Percentiles rank a stretch among this genome's conserved stretches.
Conservation (phyloP, 2,113 vertebrate species). For the Anas platyrhynchos region DNA sequence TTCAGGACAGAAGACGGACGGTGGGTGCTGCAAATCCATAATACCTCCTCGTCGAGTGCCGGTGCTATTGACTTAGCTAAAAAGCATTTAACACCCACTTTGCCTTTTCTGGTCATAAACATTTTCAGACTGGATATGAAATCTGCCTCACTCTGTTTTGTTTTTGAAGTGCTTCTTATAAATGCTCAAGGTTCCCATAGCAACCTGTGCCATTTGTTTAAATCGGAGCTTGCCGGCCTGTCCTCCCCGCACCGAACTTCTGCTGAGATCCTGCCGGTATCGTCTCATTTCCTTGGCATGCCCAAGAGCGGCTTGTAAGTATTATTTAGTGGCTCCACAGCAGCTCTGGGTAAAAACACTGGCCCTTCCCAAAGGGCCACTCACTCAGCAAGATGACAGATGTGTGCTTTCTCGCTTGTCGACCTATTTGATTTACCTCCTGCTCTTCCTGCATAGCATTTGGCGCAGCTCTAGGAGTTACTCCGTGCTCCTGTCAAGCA, state of each 20-base stretch:
- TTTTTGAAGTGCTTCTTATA: constrained; percentile 44
- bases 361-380: background rate
- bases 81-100: constrained; percentile 53
- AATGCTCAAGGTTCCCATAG: constrained; percentile 63
- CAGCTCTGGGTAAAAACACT: accelerated
- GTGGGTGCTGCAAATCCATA: background rate
- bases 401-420: background rate
- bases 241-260: background rate
- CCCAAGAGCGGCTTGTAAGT: background rate
- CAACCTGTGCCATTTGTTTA: constrained; percentile 57
- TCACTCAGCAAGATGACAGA: background rate
- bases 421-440: background rate
- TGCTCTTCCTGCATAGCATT: background rate
- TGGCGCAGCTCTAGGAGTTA: background rate
- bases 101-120: constrained; percentile 75
- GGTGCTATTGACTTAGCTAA: constrained; percentile 38
- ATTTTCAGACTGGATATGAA: constrained; percentile 49
- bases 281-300: background rate
- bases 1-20: background rate
- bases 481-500: background rate
- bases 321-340: background rate
- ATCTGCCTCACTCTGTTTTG: constrained; percentile 13
- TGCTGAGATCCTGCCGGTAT: background rate
- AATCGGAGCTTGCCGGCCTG: background rate
- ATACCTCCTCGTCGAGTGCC: constrained; percentile 20